These are phyloP conservation scores for Genyomyrus donnyi DNA, from an alignment of 2,113 vertebrate species.

Conservation along the genomic window DNA sequence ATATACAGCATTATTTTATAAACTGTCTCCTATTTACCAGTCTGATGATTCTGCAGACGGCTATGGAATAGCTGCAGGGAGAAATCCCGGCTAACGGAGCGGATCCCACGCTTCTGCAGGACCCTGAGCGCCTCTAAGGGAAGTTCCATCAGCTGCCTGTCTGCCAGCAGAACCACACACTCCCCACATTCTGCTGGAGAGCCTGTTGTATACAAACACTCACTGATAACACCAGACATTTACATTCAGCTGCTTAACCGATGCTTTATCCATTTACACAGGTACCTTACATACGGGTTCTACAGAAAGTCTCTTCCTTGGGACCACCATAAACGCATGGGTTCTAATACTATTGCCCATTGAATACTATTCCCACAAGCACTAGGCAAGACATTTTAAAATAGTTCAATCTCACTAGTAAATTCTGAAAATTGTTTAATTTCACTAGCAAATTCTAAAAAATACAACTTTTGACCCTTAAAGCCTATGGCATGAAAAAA, in stretches of 20 bases:
- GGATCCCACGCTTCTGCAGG: constrained; percentile 53
- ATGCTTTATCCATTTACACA: not conserved
- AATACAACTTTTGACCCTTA: not conserved
- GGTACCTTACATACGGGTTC: not conserved
- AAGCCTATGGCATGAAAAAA: not conserved
- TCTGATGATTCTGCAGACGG: constrained; percentile 50
- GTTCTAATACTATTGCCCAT: not conserved
- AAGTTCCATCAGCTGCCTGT: constrained; percentile 63
- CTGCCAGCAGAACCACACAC: constrained; percentile 64
- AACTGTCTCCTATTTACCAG: constrained; percentile 46
- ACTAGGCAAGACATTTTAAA: not conserved
- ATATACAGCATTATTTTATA: not conserved
- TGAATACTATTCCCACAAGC: not conserved
- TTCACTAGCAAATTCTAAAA: not conserved
- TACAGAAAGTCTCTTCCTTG: not conserved
- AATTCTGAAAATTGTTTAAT: not conserved
- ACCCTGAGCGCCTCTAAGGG: constrained; percentile 69
- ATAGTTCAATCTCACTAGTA: not conserved
- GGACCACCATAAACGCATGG: not conserved
- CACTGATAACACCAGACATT: not conserved
- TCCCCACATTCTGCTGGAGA: constrained; percentile 42
- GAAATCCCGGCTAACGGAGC: constrained; percentile 73
- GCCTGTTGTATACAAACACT: constrained; percentile 20
- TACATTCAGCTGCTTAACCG: not conserved
- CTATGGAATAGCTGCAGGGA: constrained; percentile 72